Evolutionary conservation across 2,113 vertebrate genomes (phyloP).

Genomic region (Phyllopteryx taeniolatus): DNA sequence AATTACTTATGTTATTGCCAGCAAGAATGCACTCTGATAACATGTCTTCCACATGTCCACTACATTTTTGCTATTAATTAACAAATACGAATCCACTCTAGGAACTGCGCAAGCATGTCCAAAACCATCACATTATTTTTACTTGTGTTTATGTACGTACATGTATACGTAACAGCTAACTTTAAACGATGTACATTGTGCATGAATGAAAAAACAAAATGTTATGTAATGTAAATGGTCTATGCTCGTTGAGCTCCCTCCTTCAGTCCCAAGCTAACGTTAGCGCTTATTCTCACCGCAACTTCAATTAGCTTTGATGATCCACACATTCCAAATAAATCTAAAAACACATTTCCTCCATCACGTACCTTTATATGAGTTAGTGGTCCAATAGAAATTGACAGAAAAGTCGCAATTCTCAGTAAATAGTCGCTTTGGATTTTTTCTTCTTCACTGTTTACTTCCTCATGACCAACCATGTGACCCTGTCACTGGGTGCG

Average conservation of each 20-base stretch:
- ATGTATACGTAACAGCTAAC: not conserved
- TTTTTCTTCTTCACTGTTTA: constrained; percentile 52
- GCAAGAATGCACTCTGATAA: not conserved
- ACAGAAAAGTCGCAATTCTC: not conserved
- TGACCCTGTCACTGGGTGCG: constrained; percentile 49
- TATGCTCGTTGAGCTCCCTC: not conserved
- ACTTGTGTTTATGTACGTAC: not conserved
- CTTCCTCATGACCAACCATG: constrained; percentile 65
- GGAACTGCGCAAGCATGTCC: not conserved
- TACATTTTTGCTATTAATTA: not conserved
- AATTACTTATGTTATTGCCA: not conserved
- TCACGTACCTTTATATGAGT: not conserved
- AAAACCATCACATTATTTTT: not conserved
- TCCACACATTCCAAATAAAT: not conserved
- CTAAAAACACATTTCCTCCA: not conserved
- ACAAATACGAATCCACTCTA: not conserved
- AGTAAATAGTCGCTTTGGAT: not conserved
- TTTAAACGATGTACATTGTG: not conserved
- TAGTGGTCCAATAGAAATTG: not conserved
- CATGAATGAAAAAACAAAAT: not conserved
- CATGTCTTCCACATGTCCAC: not conserved
- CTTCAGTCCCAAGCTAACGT: constrained; percentile 23
- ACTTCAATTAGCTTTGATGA: not conserved
- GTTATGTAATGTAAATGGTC: not conserved
- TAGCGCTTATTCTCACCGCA: constrained; percentile 32